Percentiles rank a stretch among this genome's conserved stretches.
Evolutionary conservation across 2,113 vertebrate genomes (phyloP).

Genomic region (Rhinolophus sinicus): DNA sequence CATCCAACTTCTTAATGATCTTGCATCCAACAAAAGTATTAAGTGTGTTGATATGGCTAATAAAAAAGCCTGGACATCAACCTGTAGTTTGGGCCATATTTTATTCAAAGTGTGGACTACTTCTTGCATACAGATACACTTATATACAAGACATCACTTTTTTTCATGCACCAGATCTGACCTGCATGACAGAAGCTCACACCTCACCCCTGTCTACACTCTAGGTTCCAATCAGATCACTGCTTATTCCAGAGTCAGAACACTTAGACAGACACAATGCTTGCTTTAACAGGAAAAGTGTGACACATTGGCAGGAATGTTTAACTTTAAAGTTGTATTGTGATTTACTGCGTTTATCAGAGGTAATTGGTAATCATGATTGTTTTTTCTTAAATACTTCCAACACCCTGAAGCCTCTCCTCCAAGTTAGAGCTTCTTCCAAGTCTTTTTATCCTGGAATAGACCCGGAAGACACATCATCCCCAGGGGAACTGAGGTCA

Average conservation of each 20-base stretch:
- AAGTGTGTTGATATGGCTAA: not conserved
- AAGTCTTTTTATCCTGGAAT: not conserved
- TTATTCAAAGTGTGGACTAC: not conserved
- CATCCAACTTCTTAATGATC: not conserved
- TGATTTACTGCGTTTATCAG: not conserved
- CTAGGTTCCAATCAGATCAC: not conserved
- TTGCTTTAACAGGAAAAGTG: not conserved
- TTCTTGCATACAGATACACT: not conserved
- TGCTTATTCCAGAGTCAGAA: not conserved
- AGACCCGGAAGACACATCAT: not conserved
- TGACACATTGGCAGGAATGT: not conserved
- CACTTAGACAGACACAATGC: not conserved
- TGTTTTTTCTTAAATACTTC: not conserved
- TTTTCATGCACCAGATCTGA: not conserved
- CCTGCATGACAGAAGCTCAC: not conserved
- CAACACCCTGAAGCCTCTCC: not conserved
- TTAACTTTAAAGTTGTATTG: not conserved
- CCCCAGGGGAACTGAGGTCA: not conserved
- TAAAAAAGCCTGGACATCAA: not conserved
- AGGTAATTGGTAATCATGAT: not conserved
- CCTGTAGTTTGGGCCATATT: not conserved
- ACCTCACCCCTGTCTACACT: not conserved
- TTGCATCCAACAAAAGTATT: not conserved
- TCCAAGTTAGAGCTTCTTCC: not conserved
- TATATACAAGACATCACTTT: not conserved